Evolutionary conservation across 1,140 invertebrate species (phyloP), one percentile per base, ranked within the genome.

Genomic region (Leptinotarsa texana): DNA sequence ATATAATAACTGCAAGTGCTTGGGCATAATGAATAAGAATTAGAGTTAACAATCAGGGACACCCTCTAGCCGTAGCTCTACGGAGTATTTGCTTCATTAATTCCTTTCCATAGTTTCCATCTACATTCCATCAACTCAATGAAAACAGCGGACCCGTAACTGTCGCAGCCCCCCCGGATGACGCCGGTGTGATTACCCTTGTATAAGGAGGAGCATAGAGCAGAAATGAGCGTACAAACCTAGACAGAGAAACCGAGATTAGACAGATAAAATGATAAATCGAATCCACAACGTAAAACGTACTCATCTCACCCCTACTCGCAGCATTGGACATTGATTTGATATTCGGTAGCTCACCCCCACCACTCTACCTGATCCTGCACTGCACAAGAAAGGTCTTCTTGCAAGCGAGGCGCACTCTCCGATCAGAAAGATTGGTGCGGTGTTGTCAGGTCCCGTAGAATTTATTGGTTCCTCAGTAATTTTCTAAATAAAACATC

Each of bases 391-490:
- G 79, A 79, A 79, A 76, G 74, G 71, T 75, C 76, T 79, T 80
- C 79, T 80, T 80, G 78, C 74, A 63, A 75, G 76, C 79, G 76
- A 73, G 76, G 80, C 80, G 80, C 80, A 79, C 73, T 78, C 79
- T 80, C 80, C 74, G 67, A 74, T 70, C 71, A 68, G 63, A 63
- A 57, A 74, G 70, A 72, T 61, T 71, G 65, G 69, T 69, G 77
- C 72, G 73, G 66, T 66, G n/a, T 24, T 33, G 63, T 24, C 63
- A 66, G 27, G 3, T 66, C 13, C 1, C 2, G 61, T 18, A 4
- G 4, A 17, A 17, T 57, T 57, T 4, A 57, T 57, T 17, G 51
- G 33, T 18, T 17, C 13, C n/a, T 57, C 51, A 57, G 51, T 1
- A 57, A 4, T 57, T 57, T 57, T 5, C 6, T 57, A 2, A 42